Base-by-base conservation (phyloP, 2,797 vertebrate species). In the Xerus rutilus region DNA sequence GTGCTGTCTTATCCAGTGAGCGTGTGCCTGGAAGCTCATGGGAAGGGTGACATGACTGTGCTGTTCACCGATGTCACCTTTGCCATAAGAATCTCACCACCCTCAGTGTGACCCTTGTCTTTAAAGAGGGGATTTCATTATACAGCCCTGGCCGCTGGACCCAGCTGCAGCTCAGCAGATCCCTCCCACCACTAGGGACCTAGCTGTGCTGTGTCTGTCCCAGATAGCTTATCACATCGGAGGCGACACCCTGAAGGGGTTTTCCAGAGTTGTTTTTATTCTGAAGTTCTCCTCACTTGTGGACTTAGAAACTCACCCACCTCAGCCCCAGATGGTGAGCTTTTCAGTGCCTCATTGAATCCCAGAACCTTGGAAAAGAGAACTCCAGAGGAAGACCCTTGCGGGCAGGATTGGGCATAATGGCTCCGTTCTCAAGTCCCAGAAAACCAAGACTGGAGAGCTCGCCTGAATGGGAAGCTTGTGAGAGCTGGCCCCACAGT, bases 341-440 rank as follows among this genome's bases (percentile, higher is more conserved):
- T 25, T 54, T 35, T 18, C 54, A 0, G 1, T 59, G 39, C 23
- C 11, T 1, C 43, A 5, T 9, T 10, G 5, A 18, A 11, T 18
- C 17, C 7, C 54, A 21, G 5, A 70, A 83, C 39, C 39, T 39
- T 39, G n/a, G 70, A 30, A 85, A 20, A 25, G 30, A 30, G 18
- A 69, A 54, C 62, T 86, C 77, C 49, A 74, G 32, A 87, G 83
- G 20, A 91, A 62, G 74, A 69, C 47, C n/a, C 15, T 35, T 18
- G 12, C 4, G 35, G 54, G 54, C 4, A 57, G 17, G 25, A 70
- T 13, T 62, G 47, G 20, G 8, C 54, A n/a, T 21, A 43, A 21
- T 32, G 47, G 88, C 39, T 78, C 72, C 45, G 17, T 70, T 84
- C 92, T 6, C 11, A 57, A 23, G 28, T 85, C 12, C 74, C 87